phyloP scores from a whole-genome alignment of 1,140 invertebrate genomes.

The Psilanteris sp. region DNA sequence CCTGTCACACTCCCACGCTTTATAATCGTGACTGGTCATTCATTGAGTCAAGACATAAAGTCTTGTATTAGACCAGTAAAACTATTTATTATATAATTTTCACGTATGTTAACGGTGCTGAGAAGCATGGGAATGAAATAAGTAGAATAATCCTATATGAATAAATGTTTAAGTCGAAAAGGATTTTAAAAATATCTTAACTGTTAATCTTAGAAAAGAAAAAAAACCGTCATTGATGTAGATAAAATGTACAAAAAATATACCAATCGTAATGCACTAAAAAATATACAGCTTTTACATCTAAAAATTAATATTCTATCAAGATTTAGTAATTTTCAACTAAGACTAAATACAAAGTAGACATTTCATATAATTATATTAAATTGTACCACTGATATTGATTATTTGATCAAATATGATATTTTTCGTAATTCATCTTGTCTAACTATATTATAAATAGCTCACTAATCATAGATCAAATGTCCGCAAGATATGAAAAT shows the following conservation, averaged over 20 bases:
- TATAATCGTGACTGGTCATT: constrained; percentile 44
- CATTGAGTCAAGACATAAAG: constrained; percentile 22
- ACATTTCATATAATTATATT: no score
- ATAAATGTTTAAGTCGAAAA: constrained; percentile 5
- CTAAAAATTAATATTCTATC: no score
- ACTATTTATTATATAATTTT: constrained; percentile 58
- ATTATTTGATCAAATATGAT: neutral
- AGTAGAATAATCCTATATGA: neutral
- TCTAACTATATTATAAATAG: constrained; percentile 9
- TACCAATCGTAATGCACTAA: no score
- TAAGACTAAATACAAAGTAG: no score
- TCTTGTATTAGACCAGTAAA: constrained; percentile 34
- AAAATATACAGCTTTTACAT: no score
- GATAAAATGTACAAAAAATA: no score
- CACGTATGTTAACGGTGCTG: constrained; percentile 1
- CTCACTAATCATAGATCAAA: neutral
- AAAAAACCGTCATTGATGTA: no score
- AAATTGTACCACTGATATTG: no score
- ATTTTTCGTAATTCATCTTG: constrained; percentile 1
- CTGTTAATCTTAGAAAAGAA: no score
- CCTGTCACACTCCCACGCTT: constrained; percentile 57
- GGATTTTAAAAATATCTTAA: no score
- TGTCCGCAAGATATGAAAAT: constrained; percentile 25
- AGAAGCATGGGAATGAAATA: constrained; percentile 27
- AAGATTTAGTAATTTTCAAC: no score